Evolutionary conservation across 2,797 vertebrate species (phyloP), one percentile per base, ranked within the genome.

Genomic region (Microchirus variegatus): DNA sequence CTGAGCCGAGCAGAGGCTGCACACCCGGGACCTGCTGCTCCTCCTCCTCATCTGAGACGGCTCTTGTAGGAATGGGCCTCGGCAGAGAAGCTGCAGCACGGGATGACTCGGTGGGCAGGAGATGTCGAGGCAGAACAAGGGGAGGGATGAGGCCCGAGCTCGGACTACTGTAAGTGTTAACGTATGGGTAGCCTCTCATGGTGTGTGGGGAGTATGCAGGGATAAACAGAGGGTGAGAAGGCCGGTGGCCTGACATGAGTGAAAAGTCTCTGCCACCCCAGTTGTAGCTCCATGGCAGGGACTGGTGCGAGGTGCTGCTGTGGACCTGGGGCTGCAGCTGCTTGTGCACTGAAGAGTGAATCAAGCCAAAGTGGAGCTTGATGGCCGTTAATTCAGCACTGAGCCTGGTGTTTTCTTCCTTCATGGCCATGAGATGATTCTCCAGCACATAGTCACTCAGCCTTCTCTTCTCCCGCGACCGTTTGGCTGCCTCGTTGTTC

Each of bases 401-500:
- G 14, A 98, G 94, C 36, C 78, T 61, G 1, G 88, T 44, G 0
- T 98, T 99, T 85, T 98, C 96, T 63, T 95, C 89, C 13, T 89
- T 94, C 85, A 97, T 75, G 0, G 91, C 89, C 0, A 90, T 64
- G 68, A 98, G 60, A 60, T 90, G 92, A 47, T 55, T 84, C 87
- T 97, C 96, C 59, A 95, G 76, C 44, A 95, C 93, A 0, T 89
- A 90, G 31, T 99, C 95, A 0, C 91, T 93, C 58, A 94, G 90
- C 10, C 93, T 89, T 15, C 95, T 90, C 90, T 96, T 99, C 75
- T 98, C 96, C 19, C 97, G 87, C 0, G 97, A 99, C 15, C 94
- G 90, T 67, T 95, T 98, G 76, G 97, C 97, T 0, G 96, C 95
- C 62, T 97, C 96, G 0, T 98, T 99, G 90, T 99, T 98, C 88